Evolutionary conservation across 30 jellyfish, hydroid and myxozoan genomes (phyloP), one percentile per base, ranked within the genome.

Genomic region (Aurelia aurita complex sp. Pacific): DNA sequence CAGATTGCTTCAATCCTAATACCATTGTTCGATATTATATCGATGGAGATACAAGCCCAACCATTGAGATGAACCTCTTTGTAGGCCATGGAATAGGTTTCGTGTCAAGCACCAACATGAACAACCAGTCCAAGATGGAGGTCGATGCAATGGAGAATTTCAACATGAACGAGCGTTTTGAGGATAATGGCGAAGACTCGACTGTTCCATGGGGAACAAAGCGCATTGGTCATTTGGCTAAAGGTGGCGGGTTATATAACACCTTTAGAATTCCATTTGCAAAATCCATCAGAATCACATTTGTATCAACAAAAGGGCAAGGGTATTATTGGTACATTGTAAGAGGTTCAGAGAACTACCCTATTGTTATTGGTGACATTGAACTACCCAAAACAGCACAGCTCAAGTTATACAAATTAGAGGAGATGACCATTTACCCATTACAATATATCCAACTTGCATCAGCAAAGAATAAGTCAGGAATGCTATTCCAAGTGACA

Each of bases 41-140:
- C 34, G 96, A 91, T 76, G 94, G 81, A 2, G 94, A 80, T 16
- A 35, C 62, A 72, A 60, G 19, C 18, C 93, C 96, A 5, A 38
- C 86, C 13, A 91, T 91, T 36, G 97, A 91, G 35, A 86, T 77
- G 78, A 85, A 77, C 74, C 71, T 91, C 46, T 84, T 62, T 69
- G 53, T 91, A 71, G 89, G 85, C 50, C 97, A 91, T 91, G 97
- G 97, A 4, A 85, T 91, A 14, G 97, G 97, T 1, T 74, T 85
- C 55, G 94, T 85, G 55, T 38, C 88, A 2, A 35, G 67, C 7
- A 43, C 82, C 17, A 80, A 80, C 79, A 35, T 32, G 66, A 76
- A 73, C 4, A 8, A 11, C 33, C 50, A 73, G 42, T 61, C 87
- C 42, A 64, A 60, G 16, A 77, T 77, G 87, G 82, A 65, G 67